phyloP scores from a whole-genome alignment of 2,888 invertebrate species.

The Tachina grossa region DNA sequence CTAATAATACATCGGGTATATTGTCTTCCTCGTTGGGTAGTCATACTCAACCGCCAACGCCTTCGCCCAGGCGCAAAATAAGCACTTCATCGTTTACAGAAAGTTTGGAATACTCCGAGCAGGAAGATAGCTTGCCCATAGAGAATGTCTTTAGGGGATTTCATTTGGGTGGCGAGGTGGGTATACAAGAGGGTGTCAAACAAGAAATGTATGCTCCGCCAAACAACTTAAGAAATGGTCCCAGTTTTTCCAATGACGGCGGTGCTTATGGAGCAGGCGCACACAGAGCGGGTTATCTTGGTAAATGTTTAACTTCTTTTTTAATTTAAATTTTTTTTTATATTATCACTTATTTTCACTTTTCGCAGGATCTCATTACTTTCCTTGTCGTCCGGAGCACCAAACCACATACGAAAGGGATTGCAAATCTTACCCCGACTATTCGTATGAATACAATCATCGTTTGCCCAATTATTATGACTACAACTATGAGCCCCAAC shows the following conservation, averaged over 20 bases:
- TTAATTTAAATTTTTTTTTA: not conserved
- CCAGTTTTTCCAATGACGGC: conserved; percentile 80
- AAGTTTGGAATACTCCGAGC: conserved; percentile 76
- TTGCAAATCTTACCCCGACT: conserved; percentile 82
- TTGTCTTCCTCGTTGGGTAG: conserved; percentile 81
- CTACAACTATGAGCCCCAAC: conserved; percentile 78
- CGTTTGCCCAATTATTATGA: conserved; percentile 81
- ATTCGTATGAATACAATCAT: conserved; percentile 81
- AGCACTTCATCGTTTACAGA: conserved; percentile 89
- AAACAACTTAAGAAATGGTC: conserved; percentile 79
- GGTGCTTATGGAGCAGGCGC: conserved; percentile 75
- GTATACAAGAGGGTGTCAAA: conserved; percentile 74
- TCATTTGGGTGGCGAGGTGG: conserved; percentile 62
- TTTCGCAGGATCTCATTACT: conserved; percentile 81
- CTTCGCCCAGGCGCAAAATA: conserved; percentile 89
- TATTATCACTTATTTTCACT: not conserved
- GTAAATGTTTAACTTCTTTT: conserved; percentile 72
- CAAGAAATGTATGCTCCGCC: conserved; percentile 78
- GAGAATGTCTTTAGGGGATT: conserved; percentile 76
- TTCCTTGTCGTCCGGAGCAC: conserved; percentile 81
- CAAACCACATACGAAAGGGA: conserved; percentile 81
- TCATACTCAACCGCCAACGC: conserved; percentile 85
- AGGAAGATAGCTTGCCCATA: conserved; percentile 73
- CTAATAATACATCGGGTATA: conserved; percentile 80
- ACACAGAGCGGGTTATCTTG: conserved; percentile 81